Percentiles rank a stretch among this genome's conserved stretches.
Evolutionary conservation across 1,140 invertebrate species (phyloP).

Genomic region (Apis laboriosa): DNA sequence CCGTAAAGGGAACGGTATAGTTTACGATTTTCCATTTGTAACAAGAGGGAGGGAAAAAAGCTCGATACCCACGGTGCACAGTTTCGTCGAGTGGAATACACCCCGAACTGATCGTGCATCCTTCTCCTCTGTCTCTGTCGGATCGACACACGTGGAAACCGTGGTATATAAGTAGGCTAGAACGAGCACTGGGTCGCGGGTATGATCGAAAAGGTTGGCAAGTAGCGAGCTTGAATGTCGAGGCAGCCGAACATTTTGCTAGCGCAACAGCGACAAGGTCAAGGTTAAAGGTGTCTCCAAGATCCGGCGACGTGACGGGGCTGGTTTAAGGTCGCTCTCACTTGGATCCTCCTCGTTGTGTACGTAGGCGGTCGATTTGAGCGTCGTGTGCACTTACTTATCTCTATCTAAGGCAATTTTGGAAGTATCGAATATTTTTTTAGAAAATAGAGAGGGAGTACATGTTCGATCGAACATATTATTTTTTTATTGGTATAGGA

Average conservation of each 20-base stretch:
- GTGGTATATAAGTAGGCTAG: conserved; percentile 7
- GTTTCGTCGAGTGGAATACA: neutral
- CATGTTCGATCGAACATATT: too few species aligned
- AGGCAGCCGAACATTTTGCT: conserved; percentile 50
- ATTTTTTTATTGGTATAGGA: too few species aligned
- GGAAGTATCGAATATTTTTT: neutral
- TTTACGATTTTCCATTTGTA: conserved; percentile 2
- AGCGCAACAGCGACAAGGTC: conserved; percentile 49
- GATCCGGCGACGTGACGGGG: conserved; percentile 48
- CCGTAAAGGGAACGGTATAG: neutral
- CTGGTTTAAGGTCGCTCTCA: conserved; percentile 48
- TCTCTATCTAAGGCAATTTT: neutral
- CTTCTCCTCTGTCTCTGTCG: neutral
- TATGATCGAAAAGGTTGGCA: conserved; percentile 44
- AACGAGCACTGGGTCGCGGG: conserved; percentile 4
- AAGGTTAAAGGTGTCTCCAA: conserved; percentile 56
- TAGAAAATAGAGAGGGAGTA: too few species aligned
- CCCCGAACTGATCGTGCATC: neutral
- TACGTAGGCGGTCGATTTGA: neutral
- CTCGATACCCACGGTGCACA: accelerated
- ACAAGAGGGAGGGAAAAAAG: neutral
- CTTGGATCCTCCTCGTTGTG: conserved; percentile 1
- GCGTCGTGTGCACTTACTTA: neutral
- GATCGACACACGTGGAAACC: neutral
- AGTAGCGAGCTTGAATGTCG: conserved; percentile 49